Evolutionary conservation across 2,797 vertebrate species (phyloP), one percentile per base, ranked within the genome.

Genomic region (Tarsius wallacei): DNA sequence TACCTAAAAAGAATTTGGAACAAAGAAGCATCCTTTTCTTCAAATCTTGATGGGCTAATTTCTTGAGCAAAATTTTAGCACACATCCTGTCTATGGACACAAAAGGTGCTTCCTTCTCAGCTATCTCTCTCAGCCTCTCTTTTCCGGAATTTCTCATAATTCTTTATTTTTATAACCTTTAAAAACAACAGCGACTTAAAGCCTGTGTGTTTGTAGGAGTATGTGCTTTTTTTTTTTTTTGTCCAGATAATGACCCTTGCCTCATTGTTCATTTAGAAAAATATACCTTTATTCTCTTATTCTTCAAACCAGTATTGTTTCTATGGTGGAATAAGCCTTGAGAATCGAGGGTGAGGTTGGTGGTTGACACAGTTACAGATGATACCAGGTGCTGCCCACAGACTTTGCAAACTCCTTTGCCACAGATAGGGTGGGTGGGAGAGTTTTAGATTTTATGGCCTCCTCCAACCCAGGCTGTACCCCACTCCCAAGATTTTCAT

Each of bases 251-350:
- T 0, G 0, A 49, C 51, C 86, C 28, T 55, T 57, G 13, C 7
- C 0, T 96, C 87, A 63, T 0, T 95, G 31, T 59, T 96, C 9
- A 28, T 68, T 64, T 6, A 2, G 22, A 36, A 84, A 66, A 77
- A 80, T 66, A 42, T 51, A 15, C 42, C 19, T 28, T 90, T 26
- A 6, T 85, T 97, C 42, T 55, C 95, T 83, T 0, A 0, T 15
- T 33, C 24, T 96, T 93, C 68, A 91, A 63, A 70, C 51, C 0
- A 61, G 59, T 61, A 36, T 96, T 97, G 28, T 96, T 98, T 97
- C 28, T 77, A 28, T 33, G 78, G 53, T 81, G 0, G 24, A n/a
- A 36, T 82, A 88, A 92, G 66, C 90, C 76, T 95, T 93, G 92
- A 97, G 96, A 95, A 76, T 53, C 64, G 24, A 5, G 0, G 71